A percentile compares a stretch with the other conserved stretches of the same genome.
Evolutionary conservation across 2,888 invertebrate species (phyloP).

Genomic region (Trichopoda pennipes): DNA sequence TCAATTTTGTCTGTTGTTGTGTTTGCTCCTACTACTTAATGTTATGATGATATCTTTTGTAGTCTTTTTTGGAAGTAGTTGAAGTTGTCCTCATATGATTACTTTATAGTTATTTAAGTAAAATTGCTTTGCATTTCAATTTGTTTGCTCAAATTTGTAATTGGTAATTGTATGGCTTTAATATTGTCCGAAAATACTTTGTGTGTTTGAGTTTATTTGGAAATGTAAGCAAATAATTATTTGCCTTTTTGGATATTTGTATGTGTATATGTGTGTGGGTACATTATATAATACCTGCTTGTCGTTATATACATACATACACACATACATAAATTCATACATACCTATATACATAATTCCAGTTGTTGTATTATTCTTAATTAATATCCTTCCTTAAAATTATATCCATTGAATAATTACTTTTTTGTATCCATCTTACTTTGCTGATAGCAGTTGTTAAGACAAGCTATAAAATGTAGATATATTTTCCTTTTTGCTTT

Average conservation of each 20-base stretch:
- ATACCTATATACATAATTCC: neutral
- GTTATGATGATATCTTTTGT: conserved; percentile 19
- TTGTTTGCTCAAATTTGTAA: conserved; percentile 38
- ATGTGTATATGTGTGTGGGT: neutral
- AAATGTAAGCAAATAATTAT: conserved; percentile 33
- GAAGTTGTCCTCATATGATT: conserved; percentile 16
- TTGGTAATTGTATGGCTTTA: conserved; percentile 42
- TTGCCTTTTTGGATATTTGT: neutral
- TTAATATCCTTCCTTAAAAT: conserved; percentile 54
- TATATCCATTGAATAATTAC: conserved; percentile 66
- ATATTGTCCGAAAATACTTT: conserved; percentile 22
- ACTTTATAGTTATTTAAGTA: conserved; percentile 51
- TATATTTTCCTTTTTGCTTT: no score
- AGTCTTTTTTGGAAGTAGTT: conserved; percentile 9
- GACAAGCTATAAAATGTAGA: neutral
- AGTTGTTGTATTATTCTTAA: conserved; percentile 54
- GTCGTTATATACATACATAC: conserved; percentile 16
- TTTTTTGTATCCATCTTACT: conserved; percentile 15
- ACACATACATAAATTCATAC: neutral
- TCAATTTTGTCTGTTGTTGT: conserved; percentile 38
- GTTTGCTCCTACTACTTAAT: conserved; percentile 19
- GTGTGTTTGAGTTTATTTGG: conserved; percentile 18
- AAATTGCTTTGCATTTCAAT: conserved; percentile 47
- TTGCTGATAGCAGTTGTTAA: conserved; percentile 6
- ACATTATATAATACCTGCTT: conserved; percentile 1